Percentiles rank a stretch among this genome's conserved stretches.
Conservation (phyloP, 1,140 invertebrate species). For the Sycobia sp. region DNA sequence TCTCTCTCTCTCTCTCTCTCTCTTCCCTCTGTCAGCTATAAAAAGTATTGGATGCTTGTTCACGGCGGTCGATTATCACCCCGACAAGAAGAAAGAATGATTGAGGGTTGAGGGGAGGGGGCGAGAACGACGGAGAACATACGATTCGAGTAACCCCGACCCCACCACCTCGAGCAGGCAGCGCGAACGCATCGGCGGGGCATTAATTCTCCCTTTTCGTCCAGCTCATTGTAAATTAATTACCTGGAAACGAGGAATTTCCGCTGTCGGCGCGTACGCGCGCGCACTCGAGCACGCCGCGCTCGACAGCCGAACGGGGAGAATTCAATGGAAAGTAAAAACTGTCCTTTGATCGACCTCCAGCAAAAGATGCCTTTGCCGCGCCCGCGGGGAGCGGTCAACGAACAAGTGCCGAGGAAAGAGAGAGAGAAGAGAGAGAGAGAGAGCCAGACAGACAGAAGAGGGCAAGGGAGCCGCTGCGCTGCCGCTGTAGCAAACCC, state of each 20-base stretch:
- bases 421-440: not conserved
- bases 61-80: conserved; percentile 3
- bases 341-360: conserved; percentile 54
- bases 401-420: conserved; percentile 21
- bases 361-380: conserved; percentile 36
- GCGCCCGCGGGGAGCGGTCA: too few relatives aligned
- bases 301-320: conserved; percentile 12
- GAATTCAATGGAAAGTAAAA: conserved; percentile 56
- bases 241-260: conserved; percentile 64
- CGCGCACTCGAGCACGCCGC: not conserved
- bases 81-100: conserved; percentile 33
- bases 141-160: too few relatives aligned
- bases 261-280: conserved; percentile 43
- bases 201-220: conserved; percentile 40
- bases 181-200: too few relatives aligned
- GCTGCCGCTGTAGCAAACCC: not conserved
- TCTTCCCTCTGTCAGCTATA: not conserved
- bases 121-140: too few relatives aligned
- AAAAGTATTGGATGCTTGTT: conserved; percentile 1
- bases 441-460: not conserved
- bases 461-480: not conserved
- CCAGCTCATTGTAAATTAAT: conserved; percentile 63
- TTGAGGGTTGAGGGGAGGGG: too few relatives aligned
- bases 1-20: too few relatives aligned
- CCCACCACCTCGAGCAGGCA: conserved; percentile 40